A percentile compares a stretch with the other conserved stretches of the same genome.
These are phyloP conservation scores for Solen grandis DNA, from an alignment of 1,140 invertebrate genomes.

Conservation along the genomic window DNA sequence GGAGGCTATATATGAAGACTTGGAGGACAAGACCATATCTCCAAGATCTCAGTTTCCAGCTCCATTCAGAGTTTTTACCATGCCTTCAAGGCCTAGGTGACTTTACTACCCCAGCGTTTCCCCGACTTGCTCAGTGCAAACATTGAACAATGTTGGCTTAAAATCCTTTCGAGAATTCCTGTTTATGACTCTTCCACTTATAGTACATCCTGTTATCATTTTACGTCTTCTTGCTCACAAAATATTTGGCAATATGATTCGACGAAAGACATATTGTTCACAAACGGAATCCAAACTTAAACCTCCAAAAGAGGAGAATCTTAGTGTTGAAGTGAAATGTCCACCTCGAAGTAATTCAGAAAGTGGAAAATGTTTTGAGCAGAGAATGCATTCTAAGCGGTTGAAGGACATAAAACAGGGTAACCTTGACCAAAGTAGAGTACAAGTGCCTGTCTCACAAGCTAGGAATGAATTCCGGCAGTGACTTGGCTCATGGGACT, in stretches of 20 bases:
- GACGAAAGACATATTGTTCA: conserved; percentile 70
- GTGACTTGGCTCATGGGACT: conserved; percentile 69
- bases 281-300: conserved; percentile 70
- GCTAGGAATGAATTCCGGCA: background rate
- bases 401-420: background rate
- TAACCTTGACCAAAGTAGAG: background rate
- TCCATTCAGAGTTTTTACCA: conserved; percentile 68
- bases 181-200: conserved; percentile 81
- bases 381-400: background rate
- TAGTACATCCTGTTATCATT: conserved; percentile 84
- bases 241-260: conserved; percentile 81
- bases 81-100: conserved; percentile 21
- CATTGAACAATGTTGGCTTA: conserved; percentile 64
- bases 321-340: conserved; percentile 68
- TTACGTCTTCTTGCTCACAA: conserved; percentile 84
- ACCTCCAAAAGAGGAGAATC: conserved; percentile 66
- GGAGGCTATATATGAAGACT: conserved; percentile 72
- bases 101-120: conserved; percentile 71
- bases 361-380: conserved; percentile 39
- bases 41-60: conserved; percentile 58
- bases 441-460: background rate
- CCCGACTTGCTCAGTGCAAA: conserved; percentile 72
- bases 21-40: conserved; percentile 56
- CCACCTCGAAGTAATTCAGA: conserved; percentile 68
- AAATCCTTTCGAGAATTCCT: conserved; percentile 77